These are phyloP conservation scores for Columba guinea DNA, from an alignment of 2,797 vertebrate species.

Conservation along the genomic window DNA sequence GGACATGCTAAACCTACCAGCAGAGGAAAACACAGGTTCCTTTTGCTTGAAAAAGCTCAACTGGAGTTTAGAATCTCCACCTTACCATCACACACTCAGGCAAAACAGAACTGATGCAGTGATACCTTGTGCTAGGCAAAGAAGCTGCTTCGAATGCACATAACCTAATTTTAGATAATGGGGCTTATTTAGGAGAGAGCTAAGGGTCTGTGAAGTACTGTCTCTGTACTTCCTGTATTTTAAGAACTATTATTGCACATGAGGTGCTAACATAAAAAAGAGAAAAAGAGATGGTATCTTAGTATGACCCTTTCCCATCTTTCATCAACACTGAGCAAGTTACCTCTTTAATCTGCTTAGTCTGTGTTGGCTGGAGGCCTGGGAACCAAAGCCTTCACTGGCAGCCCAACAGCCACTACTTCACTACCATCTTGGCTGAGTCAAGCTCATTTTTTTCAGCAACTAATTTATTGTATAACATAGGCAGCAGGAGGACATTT, in stretches of 20 bases:
- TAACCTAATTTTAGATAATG: neutral
- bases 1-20: neutral
- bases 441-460: constrained; percentile 15
- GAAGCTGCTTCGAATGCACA: neutral
- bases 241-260: neutral
- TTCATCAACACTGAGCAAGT: neutral
- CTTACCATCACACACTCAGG: neutral
- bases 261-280: neutral
- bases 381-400: neutral
- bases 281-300: neutral
- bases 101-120: neutral
- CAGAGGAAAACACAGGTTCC: neutral
- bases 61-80: neutral
- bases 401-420: neutral
- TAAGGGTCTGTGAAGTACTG: neutral
- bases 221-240: neutral
- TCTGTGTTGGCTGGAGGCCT: neutral
- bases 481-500: neutral
- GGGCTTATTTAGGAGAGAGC: neutral
- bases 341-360: neutral
- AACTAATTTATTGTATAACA: neutral
- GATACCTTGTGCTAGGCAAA: neutral
- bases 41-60: neutral
- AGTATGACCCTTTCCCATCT: neutral
- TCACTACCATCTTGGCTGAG: neutral